Conservation (phyloP, 2,113 vertebrate species). For the Sclerurus mexicanus region DNA sequence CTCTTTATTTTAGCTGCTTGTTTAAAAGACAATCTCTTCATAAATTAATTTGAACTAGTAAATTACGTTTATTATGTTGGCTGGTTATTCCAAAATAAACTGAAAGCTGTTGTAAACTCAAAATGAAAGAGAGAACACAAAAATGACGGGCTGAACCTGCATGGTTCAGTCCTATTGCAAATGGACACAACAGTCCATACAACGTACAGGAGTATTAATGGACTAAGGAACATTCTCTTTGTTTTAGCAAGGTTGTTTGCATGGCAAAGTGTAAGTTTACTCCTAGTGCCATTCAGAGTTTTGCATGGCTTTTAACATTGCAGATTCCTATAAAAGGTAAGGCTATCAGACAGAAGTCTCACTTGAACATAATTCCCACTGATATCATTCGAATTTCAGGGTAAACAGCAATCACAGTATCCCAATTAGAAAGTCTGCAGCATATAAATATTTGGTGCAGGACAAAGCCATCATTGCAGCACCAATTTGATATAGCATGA, state of each 20-base stretch:
- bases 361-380: background rate
- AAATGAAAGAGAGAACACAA: background rate
- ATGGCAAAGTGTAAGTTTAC: background rate
- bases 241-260: background rate
- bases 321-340: background rate
- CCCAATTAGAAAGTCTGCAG: background rate
- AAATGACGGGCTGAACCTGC: background rate
- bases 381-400: background rate
- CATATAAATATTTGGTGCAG: background rate
- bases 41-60: background rate
- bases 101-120: background rate
- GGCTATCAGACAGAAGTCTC: background rate
- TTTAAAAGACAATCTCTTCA: background rate
- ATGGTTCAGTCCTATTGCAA: background rate
- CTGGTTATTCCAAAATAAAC: background rate
- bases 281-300: background rate
- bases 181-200: fast-evolving
- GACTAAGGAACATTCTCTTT: background rate
- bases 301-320: background rate
- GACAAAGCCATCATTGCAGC: background rate
- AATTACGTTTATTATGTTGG: background rate
- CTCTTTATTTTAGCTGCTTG: background rate
- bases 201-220: fast-evolving
- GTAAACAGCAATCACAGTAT: background rate
- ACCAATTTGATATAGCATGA: background rate